Percentiles rank a stretch among this genome's conserved stretches.
phyloP scores from a whole-genome alignment of 2,113 vertebrate species.

The Semnornis frantzii region DNA sequence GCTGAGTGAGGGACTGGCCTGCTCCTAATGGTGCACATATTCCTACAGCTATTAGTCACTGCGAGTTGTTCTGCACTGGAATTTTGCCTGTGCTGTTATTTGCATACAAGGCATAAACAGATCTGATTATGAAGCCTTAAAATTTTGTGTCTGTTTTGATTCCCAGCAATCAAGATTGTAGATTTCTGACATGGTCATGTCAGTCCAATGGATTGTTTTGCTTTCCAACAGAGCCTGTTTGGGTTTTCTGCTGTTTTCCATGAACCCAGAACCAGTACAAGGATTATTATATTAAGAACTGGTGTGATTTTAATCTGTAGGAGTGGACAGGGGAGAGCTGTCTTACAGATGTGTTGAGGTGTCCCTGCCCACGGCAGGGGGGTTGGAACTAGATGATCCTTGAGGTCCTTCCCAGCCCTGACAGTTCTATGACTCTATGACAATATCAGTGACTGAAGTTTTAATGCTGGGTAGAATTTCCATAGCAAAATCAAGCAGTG shows the following conservation, averaged over 20 bases:
- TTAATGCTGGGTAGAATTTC: conserved; percentile 9
- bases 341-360: not conserved
- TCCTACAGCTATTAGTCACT: conserved; percentile 1
- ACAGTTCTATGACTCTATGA: no score
- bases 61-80: conserved; percentile 22
- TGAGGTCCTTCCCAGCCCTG: no score
- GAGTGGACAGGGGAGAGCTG: not conserved
- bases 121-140: not conserved
- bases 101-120: conserved; percentile 28
- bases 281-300: not conserved
- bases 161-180: not conserved
- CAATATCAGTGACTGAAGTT: not conserved
- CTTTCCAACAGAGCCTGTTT: not conserved
- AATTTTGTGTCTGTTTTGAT: not conserved
- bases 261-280: not conserved
- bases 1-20: conserved; percentile 2
- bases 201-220: not conserved
- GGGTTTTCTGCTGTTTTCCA: not conserved
- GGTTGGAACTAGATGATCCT: no score
- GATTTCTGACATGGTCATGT: not conserved
- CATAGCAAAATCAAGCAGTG: not conserved
- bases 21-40: conserved; percentile 9
- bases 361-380: no score
- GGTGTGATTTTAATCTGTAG: not conserved
- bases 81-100: conserved; percentile 33